Base-by-base conservation (phyloP, 2,888 invertebrate species). In the Ellobium chinense region DNA sequence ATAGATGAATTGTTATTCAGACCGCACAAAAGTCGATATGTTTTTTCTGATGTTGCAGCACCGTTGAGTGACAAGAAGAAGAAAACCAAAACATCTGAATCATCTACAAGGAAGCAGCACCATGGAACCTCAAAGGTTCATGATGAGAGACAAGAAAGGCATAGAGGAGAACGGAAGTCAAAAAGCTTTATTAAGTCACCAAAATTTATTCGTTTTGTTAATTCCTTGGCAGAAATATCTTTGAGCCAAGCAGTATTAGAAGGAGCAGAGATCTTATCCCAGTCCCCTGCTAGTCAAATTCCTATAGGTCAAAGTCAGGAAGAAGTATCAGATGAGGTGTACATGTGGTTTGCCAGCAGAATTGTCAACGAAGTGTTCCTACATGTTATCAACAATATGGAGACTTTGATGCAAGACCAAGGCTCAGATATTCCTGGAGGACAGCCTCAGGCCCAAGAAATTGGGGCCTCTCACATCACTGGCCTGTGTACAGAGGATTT, bases 321-420 rank as follows among this genome's bases (percentile, higher is more conserved):
- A 29, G 56, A 37, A 1, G 37, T 83, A 24, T 72, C 85, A 36
- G 82, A 82, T 31, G 85, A 85, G 21, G 65, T 81, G 29, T 85
- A 84, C 68, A 73, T 63, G 29, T 83, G 83, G 84, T 85, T 82
- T 60, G 84, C 85, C 29, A 80, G 82, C 54, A 83, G 82, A 46
- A 85, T 85, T 36, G 81, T 85, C 24, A 79, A 80, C 31, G 82
- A 85, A 58, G 85, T 84, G 7, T 82, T 85, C 36, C 70, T 75
- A 21, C 82, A 80, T 58, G 83, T 82, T 34, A 62, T 80, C 18
- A 65, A 74, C n/a, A 83, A 83, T n/a, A 54, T 83, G 31, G 66
- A 75, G 12, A 14, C 46, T 5, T 63, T 56, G 46, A 66, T 63
- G 21, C 39, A n/a, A 24, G n/a, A 34, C 34, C 46, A 36, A 7